Evolutionary conservation across 2,888 invertebrate genomes (phyloP).

Genomic region (Pammene fasciana): DNA sequence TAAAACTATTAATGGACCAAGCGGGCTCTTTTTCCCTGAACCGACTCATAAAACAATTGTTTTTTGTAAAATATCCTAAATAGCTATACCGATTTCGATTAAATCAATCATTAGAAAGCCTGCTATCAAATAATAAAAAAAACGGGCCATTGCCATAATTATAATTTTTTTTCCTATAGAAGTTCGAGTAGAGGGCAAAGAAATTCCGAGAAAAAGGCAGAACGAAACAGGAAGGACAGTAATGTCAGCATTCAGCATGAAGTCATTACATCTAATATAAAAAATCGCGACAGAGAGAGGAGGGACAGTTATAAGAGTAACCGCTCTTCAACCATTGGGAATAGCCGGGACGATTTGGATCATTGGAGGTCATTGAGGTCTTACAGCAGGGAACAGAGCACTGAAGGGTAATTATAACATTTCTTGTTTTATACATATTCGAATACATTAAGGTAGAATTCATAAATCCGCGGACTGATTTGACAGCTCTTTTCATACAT

Average conservation of each 20-base stretch:
- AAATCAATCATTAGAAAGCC: background rate
- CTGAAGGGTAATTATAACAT: constrained; percentile 68
- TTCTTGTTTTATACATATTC: background rate
- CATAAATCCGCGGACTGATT: too few species aligned
- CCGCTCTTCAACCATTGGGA: constrained; percentile 75
- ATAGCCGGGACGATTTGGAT: constrained; percentile 77
- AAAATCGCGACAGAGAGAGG: constrained; percentile 68
- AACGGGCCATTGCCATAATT: too few species aligned
- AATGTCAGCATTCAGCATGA: constrained; percentile 73
- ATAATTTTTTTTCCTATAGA: constrained; percentile 50
- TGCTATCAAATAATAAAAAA: too few species aligned
- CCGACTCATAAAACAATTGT: too few species aligned
- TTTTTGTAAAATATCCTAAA: too few species aligned
- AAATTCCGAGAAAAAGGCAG: constrained; percentile 68
- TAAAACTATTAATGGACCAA: too few species aligned
- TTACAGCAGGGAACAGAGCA: constrained; percentile 78
- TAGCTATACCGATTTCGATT: too few species aligned
- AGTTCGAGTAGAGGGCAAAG: constrained; percentile 76
- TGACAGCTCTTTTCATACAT: too few species aligned
- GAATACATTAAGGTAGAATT: too few species aligned
- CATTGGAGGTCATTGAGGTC: constrained; percentile 77
- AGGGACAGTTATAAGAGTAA: constrained; percentile 76
- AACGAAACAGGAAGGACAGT: constrained; percentile 71
- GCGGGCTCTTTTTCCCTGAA: too few species aligned
- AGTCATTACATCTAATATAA: constrained; percentile 59